phyloP scores from a whole-genome alignment of 2,888 invertebrate species.

The Podabrus alpinus region DNA sequence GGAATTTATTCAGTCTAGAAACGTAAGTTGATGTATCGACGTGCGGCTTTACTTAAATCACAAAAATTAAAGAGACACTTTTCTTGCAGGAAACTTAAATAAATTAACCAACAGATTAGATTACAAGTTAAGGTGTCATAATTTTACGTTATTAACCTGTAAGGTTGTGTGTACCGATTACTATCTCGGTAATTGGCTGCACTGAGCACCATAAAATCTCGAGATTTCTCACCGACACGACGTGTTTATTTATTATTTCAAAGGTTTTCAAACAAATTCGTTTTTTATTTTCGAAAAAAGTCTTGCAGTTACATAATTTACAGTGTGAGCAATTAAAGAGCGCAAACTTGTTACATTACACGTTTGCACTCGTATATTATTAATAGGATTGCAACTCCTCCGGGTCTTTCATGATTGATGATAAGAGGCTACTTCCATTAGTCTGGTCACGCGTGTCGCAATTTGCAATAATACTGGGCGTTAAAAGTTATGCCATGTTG shows the following conservation, averaged over 20 bases:
- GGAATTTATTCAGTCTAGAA: background rate
- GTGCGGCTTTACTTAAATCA: background rate
- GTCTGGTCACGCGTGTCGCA: constrained; percentile 19
- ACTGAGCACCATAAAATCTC: background rate
- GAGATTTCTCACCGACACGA: background rate
- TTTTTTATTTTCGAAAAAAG: background rate
- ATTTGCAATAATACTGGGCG: constrained; percentile 14
- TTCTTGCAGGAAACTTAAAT: background rate
- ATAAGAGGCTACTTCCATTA: constrained; percentile 17
- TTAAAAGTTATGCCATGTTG: background rate
- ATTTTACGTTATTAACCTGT: background rate
- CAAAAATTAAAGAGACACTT: background rate
- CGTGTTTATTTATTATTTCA: background rate
- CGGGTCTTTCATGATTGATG: constrained; percentile 10
- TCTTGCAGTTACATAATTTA: constrained; percentile 20
- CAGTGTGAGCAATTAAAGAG: constrained; percentile 17
- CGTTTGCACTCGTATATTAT: constrained; percentile 18
- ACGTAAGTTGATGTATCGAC: background rate
- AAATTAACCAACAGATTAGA: background rate
- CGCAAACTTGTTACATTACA: constrained; percentile 19
- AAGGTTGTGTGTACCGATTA: background rate
- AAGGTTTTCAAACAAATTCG: background rate
- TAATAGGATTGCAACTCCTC: constrained; percentile 11
- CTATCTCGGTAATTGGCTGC: background rate
- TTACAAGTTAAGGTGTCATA: background rate